These are phyloP conservation scores for Sebastes kiyomatsui DNA, from an alignment of 2,797 vertebrate species.

Conservation along the genomic window DNA sequence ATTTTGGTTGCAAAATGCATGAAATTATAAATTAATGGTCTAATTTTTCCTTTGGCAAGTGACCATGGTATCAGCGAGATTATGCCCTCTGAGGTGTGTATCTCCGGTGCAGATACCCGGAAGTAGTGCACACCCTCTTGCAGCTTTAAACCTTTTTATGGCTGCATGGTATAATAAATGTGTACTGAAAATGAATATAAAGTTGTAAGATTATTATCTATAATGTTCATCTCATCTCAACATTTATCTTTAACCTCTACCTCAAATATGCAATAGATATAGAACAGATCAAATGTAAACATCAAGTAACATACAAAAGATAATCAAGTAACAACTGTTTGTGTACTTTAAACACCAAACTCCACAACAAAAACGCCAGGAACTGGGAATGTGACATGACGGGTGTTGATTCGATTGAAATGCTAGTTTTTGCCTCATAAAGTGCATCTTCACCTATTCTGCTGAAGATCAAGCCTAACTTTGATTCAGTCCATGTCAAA, in stretches of 20 bases:
- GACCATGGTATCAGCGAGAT: too few species aligned
- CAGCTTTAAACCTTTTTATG: neutral
- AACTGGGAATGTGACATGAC: neutral
- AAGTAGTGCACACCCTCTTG: neutral
- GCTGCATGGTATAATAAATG: neutral
- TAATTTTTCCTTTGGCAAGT: too few species aligned
- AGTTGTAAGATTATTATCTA: neutral
- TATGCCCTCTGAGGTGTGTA: too few species aligned
- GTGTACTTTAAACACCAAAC: neutral
- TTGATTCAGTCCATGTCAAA: conserved; percentile 40
- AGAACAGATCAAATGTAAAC: neutral
- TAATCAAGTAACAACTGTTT: neutral
- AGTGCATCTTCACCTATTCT: conserved; percentile 2
- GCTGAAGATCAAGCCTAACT: conserved; percentile 3
- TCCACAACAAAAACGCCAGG: neutral
- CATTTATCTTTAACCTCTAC: neutral
- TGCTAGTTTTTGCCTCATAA: conserved; percentile 17
- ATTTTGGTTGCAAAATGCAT: too few species aligned
- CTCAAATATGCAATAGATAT: neutral
- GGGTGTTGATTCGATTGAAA: conserved; percentile 20
- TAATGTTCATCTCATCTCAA: neutral
- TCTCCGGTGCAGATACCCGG: neutral
- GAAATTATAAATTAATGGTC: too few species aligned
- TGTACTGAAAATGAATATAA: neutral
- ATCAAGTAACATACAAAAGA: neutral